Evolutionary conservation across 2,113 vertebrate species (phyloP), one percentile per base, ranked within the genome.

Genomic region (Corythornis cristatus): DNA sequence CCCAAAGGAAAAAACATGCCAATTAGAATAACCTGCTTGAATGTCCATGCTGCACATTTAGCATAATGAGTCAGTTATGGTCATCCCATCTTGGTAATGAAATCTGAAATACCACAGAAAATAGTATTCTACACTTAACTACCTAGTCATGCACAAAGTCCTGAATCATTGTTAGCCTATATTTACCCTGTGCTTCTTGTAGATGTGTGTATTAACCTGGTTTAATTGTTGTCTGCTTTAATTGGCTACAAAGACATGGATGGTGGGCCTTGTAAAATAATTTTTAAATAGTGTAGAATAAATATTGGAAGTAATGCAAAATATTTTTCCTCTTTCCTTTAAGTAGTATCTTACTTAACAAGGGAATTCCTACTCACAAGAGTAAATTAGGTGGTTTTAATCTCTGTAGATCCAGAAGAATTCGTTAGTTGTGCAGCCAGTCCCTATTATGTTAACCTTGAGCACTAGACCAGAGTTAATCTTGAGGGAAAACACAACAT

Each of bases 401-500:
- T 67, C 48, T 86, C 28, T 64, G 15, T 75, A 75, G 21, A 31
- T 78, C 28, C 15, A 74, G 33, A 76, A 73, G 25, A 75, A 76
- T 40, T 23, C 13, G 40, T 62, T 58, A 70, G 16, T 50, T 88
- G 10, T 75, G 45, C 5, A 7, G 35, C 31, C 4, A 5, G 31
- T 87, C 37, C 23, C 12, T 87, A 51, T 53, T 9, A 18, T 87
- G 37, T 76, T 92, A 85, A 68, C 56, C 35, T 88, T 94, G 67
- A 50, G n/a, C 57, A 81, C 42, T 89, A 75, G 73, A 85, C 40
- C 33, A 79, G 53, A 83, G 19, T 57, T 83, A 19, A 19, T 93
- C 58, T 54, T 92, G 81, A 75, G 91, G 35, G 53, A 90, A 92
- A 90, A 92, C 54, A 42, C 21, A 92, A 43, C 94, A 94, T 92